phyloP scores from a whole-genome alignment of 30 jellyfish, hydroid and myxozoan species.

The Pseudorhiza aurosa region DNA sequence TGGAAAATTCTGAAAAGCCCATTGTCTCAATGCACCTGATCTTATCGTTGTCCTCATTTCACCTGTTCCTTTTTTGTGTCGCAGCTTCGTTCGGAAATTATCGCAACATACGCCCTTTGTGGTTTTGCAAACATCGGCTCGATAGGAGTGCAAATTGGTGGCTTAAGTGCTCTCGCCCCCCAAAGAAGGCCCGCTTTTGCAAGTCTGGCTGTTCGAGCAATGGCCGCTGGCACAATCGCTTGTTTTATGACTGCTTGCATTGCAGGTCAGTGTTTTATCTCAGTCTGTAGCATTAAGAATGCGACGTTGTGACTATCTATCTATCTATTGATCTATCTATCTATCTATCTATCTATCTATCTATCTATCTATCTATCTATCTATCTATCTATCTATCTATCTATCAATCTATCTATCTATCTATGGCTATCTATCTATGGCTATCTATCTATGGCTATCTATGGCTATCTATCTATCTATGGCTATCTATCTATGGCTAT shows the following conservation, averaged over 20 bases:
- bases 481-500: too few species aligned
- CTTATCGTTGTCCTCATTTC: too few species aligned
- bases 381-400: too few species aligned
- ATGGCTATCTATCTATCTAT: too few species aligned
- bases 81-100: conserved; percentile 88
- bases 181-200: conserved; percentile 73
- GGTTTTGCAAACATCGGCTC: conserved; percentile 96
- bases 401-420: too few species aligned
- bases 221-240: conserved; percentile 95
- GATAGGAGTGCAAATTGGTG: conserved; percentile 93
- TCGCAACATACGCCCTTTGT: conserved; percentile 95
- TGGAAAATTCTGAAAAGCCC: too few species aligned
- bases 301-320: not conserved
- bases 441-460: too few species aligned
- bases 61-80: not conserved
- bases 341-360: too few species aligned
- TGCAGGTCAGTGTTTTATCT: conserved; percentile 67
- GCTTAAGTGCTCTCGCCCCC: conserved; percentile 92
- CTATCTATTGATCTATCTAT: too few species aligned
- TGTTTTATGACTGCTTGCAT: conserved; percentile 98
- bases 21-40: too few species aligned
- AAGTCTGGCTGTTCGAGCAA: conserved; percentile 80
- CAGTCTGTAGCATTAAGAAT: not conserved
- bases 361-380: too few species aligned
- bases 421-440: too few species aligned